These are phyloP conservation scores for Mastomys natalensis DNA, from an alignment of 2,113 vertebrate genomes.

Conservation along the genomic window DNA sequence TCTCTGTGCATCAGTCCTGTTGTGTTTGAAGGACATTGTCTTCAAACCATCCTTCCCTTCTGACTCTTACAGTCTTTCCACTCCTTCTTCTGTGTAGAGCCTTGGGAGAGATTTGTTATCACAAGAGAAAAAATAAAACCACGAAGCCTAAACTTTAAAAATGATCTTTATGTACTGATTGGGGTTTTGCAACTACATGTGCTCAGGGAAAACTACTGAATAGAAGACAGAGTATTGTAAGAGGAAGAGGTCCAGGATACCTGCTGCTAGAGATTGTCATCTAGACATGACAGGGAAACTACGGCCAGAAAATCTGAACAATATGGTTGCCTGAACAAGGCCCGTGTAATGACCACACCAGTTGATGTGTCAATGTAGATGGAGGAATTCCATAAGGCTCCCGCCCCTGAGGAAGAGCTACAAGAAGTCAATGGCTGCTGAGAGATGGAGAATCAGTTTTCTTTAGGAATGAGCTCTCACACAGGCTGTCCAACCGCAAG, in stretches of 20 bases:
- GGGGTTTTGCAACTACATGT: not conserved
- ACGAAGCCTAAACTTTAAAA: conserved; percentile 27
- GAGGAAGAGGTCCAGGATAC: not conserved
- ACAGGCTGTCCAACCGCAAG: not conserved
- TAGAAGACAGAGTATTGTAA: not conserved
- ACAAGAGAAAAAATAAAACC: not conserved
- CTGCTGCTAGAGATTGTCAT: not conserved
- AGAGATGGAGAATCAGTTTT: not conserved
- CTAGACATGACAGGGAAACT: not conserved
- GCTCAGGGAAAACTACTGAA: not conserved
- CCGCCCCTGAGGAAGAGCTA: not conserved
- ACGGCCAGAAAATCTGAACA: not conserved
- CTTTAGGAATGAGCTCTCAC: not conserved
- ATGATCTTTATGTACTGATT: not conserved
- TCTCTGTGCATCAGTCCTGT: not conserved
- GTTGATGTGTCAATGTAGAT: not conserved
- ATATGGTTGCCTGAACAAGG: not conserved
- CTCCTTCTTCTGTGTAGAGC: not conserved
- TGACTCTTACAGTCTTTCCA: not conserved
- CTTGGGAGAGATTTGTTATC: not conserved
- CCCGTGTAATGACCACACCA: not conserved
- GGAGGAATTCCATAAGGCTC: not conserved
- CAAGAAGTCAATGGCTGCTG: not conserved
- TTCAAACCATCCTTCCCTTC: not conserved
- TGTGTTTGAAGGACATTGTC: not conserved